Evolutionary conservation across 2,113 vertebrate species (phyloP).

Genomic region (Perca flavescens): DNA sequence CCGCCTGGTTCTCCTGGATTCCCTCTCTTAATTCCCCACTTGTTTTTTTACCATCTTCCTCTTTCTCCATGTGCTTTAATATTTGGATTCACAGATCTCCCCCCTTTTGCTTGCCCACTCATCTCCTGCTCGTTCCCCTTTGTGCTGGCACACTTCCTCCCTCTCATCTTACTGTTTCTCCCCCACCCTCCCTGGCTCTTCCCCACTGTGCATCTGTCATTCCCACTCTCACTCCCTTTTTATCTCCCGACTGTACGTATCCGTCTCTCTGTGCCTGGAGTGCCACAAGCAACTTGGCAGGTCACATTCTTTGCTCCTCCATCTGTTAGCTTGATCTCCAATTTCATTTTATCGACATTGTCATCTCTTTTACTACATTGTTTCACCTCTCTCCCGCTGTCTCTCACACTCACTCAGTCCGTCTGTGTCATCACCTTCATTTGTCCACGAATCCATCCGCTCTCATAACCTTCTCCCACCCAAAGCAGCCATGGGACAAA

Average conservation of each 20-base stretch:
- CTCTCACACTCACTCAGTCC: conserved; percentile 31
- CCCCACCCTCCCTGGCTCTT: conserved; percentile 44
- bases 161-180: conserved; percentile 59
- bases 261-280: conserved; percentile 55
- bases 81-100: conserved; percentile 57
- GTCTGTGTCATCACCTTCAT: conserved; percentile 72
- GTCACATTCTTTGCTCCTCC: conserved; percentile 76
- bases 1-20: conserved; percentile 14
- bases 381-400: conserved; percentile 48
- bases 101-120: conserved; percentile 40
- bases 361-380: conserved; percentile 68
- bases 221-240: conserved; percentile 70
- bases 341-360: conserved; percentile 77
- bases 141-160: conserved; percentile 58
- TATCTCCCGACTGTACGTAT: conserved; percentile 74
- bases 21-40: conserved; percentile 37
- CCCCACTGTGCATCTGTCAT: conserved; percentile 70
- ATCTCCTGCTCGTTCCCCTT: conserved; percentile 46
- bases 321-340: conserved; percentile 77
- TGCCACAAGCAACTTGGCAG: conserved; percentile 76
- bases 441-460: conserved; percentile 48
- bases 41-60: conserved; percentile 30
- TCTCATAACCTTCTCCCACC: conserved; percentile 54
- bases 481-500: conserved; percentile 44
- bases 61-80: conserved; percentile 18